A percentile compares a stretch with the other conserved stretches of the same genome.
Conservation (phyloP, 2,113 vertebrate species). For the Menidia beryllina region DNA sequence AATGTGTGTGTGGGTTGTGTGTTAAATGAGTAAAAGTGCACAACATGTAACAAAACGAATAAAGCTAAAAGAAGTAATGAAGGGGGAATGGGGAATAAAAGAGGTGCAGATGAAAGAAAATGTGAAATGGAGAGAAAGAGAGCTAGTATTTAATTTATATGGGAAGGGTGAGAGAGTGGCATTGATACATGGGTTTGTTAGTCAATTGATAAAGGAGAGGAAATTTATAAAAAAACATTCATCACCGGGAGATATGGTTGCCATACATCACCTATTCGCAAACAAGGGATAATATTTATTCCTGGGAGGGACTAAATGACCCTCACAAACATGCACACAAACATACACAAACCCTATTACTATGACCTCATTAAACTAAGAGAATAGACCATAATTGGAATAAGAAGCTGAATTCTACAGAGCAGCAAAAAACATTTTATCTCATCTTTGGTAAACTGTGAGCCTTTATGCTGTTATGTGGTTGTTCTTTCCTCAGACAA, state of each 20-base stretch:
- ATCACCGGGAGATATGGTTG: constrained; percentile 91
- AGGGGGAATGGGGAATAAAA: constrained; percentile 47
- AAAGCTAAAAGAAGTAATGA: constrained; percentile 64
- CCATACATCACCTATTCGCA: constrained; percentile 95
- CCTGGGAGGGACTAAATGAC: constrained; percentile 83
- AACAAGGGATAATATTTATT: constrained; percentile 89
- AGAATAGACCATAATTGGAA: constrained; percentile 76
- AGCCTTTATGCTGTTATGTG: constrained; percentile 32
- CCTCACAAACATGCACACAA: constrained; percentile 40
- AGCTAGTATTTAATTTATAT: constrained; percentile 92
- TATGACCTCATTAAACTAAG: constrained; percentile 77
- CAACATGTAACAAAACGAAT: constrained; percentile 47
- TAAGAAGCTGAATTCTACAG: constrained; percentile 32
- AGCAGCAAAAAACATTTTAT: constrained; percentile 40
- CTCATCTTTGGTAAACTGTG: constrained; percentile 44
- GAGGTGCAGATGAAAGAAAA: constrained; percentile 50
- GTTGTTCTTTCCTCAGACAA: constrained; percentile 11
- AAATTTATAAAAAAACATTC: constrained; percentile 97
- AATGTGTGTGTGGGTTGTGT: constrained; percentile 30
- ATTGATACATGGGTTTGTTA: constrained; percentile 98
- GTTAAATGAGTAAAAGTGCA: constrained; percentile 24
- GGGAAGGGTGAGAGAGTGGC: constrained; percentile 90
- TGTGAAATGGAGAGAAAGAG: constrained; percentile 28
- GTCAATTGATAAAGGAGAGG: constrained; percentile 98
- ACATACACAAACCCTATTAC: constrained; percentile 29